Percentiles rank a stretch among this genome's conserved stretches.
phyloP scores from a whole-genome alignment of 2,113 vertebrate species.

The Martes martes region DNA sequence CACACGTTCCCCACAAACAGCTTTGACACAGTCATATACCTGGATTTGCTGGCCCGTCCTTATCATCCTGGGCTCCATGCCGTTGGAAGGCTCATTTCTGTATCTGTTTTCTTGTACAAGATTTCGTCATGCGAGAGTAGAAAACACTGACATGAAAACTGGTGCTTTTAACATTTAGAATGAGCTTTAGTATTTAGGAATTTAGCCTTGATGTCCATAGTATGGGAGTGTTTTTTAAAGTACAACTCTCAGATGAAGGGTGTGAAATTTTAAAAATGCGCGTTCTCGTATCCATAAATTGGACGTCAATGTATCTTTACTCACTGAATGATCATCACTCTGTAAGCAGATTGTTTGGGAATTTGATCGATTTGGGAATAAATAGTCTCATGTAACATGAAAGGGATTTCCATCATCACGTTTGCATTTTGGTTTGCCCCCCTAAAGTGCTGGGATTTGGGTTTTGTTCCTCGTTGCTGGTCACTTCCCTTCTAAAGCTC shows the following conservation, averaged over 20 bases:
- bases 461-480: background rate
- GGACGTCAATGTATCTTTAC: background rate
- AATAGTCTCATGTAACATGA: background rate
- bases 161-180: background rate
- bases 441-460: background rate
- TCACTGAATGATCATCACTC: background rate
- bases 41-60: background rate
- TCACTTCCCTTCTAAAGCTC: background rate
- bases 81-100: background rate
- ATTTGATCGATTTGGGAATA: background rate
- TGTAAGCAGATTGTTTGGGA: background rate
- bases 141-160: background rate
- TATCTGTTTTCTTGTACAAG: background rate
- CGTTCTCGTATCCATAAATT: background rate
- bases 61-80: background rate
- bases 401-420: background rate
- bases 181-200: background rate
- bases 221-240: background rate
- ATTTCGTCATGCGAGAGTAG: background rate
- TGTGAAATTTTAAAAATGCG: background rate
- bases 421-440: background rate
- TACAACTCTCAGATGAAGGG: background rate
- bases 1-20: rapidly evolving
- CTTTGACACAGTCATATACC: background rate
- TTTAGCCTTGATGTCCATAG: background rate